Conservation (phyloP, 1,140 invertebrate species). For the Lepeophtheirus salmonis region DNA sequence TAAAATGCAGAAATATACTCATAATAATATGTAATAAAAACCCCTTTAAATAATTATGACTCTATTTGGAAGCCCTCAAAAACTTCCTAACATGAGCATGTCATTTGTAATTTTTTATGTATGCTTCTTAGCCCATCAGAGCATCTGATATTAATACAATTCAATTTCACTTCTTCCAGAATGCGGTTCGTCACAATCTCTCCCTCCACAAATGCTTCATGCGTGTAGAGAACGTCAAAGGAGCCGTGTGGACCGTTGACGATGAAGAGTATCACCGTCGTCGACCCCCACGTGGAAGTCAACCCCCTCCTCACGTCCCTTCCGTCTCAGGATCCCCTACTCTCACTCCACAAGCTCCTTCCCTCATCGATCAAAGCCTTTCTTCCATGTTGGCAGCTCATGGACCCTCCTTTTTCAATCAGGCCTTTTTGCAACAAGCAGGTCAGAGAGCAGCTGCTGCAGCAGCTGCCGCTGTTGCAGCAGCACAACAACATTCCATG, state of each 20-base stretch:
- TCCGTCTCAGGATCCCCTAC: conserved; percentile 4
- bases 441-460: neutral
- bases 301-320: neutral
- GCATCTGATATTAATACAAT: too few species aligned
- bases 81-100: too few species aligned
- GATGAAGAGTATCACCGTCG: conserved; percentile 99
- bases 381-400: neutral
- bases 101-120: too few species aligned
- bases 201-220: conserved; percentile 99
- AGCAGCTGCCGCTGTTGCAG: neutral
- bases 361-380: conserved; percentile 1
- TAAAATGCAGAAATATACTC: too few species aligned
- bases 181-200: conserved; percentile 99
- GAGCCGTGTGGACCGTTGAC: conserved; percentile 98
- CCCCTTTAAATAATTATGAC: too few species aligned
- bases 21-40: too few species aligned
- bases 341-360: neutral
- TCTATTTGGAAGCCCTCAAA: too few species aligned
- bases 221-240: conserved; percentile 99
- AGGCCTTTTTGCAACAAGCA: neutral
- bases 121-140: too few species aligned
- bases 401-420: neutral
- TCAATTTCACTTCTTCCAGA: conserved; percentile 49
- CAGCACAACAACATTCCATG: neutral
- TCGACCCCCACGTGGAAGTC: conserved; percentile 42